phyloP scores from a whole-genome alignment of 2,888 invertebrate genomes.

The Oscheius myriophilus region DNA sequence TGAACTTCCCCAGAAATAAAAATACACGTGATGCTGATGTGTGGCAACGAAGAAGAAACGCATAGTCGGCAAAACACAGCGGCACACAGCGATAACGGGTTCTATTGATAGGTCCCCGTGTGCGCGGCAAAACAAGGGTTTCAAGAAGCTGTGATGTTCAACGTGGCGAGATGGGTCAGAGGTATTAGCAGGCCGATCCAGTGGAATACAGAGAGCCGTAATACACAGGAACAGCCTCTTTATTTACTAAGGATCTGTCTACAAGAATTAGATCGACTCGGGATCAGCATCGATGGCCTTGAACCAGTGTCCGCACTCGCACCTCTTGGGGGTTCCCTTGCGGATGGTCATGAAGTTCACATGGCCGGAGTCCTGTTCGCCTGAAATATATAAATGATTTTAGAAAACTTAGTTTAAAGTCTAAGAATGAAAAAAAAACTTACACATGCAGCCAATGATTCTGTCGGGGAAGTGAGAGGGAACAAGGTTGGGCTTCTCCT shows the following conservation, averaged over 20 bases:
- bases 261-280: conserved; percentile 59
- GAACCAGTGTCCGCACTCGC: conserved; percentile 88
- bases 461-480: conserved; percentile 89
- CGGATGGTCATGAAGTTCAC: conserved; percentile 96
- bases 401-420: neutral
- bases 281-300: conserved; percentile 79
- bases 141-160: too few species aligned
- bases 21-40: conserved; percentile 2
- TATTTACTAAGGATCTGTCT: conserved; percentile 32
- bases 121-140: too few species aligned
- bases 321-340: conserved; percentile 82
- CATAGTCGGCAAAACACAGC: neutral
- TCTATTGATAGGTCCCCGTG: neutral
- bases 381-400: conserved; percentile 61
- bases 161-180: too few species aligned
- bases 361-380: conserved; percentile 87
- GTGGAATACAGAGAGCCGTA: conserved; percentile 4
- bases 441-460: conserved; percentile 91
- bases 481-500: conserved; percentile 85
- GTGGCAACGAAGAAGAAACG: neutral
- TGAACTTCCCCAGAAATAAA: neutral
- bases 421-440: conserved; percentile 33
- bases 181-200: too few species aligned
- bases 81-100: neutral
- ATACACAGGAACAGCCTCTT: conserved; percentile 25